A percentile compares a stretch with the other conserved stretches of the same genome.
Conservation (phyloP, 2,113 vertebrate species). For the Brachypodius melanocephalos region DNA sequence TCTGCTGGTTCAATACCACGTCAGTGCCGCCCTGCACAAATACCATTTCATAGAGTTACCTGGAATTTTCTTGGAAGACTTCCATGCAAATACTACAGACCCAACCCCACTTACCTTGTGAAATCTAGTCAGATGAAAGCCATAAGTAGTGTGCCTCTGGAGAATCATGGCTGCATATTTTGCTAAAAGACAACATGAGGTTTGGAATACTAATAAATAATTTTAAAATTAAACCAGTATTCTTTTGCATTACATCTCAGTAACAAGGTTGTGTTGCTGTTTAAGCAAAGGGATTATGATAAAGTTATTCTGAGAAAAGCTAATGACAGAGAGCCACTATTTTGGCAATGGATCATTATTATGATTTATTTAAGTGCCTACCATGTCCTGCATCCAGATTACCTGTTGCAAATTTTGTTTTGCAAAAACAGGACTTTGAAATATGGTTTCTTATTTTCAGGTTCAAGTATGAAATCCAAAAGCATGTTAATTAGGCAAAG, state of each 20-base stretch:
- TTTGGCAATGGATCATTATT: background rate
- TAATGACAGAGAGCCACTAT: background rate
- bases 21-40: background rate
- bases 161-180: background rate
- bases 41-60: background rate
- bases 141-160: background rate
- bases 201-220: background rate
- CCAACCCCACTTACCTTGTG: background rate
- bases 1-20: background rate
- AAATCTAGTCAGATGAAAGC: background rate
- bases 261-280: background rate
- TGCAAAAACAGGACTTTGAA: background rate
- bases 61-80: constrained; percentile 35
- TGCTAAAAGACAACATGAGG: background rate
- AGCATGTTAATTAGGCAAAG: constrained; percentile 30
- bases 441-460: background rate
- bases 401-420: background rate
- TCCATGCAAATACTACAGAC: background rate
- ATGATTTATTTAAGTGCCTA: background rate
- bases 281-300: background rate
- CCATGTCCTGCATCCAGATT: background rate
- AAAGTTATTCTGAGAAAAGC: background rate
- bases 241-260: background rate
- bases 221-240: background rate
- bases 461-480: constrained; percentile 39